Conservation (phyloP, 2,888 invertebrate species). For the Dorcus hopei region DNA sequence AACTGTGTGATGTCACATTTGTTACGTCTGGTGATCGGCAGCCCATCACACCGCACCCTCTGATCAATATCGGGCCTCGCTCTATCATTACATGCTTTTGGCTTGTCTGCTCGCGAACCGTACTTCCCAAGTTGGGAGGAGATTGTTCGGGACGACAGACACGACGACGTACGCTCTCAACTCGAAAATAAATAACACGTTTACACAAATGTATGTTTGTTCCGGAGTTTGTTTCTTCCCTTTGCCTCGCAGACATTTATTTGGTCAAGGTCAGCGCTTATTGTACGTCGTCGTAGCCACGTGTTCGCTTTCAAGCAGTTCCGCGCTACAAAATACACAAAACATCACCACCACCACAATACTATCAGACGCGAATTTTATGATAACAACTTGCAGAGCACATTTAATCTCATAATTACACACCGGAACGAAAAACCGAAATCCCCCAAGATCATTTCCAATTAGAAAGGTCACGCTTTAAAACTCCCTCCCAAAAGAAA, state of each 20-base stretch:
- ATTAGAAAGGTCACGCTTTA: too few species aligned
- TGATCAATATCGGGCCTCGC: slow-evolving; percentile 35
- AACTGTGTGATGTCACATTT: slow-evolving; percentile 38
- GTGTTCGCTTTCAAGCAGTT: too few species aligned
- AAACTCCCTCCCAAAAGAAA: too few species aligned
- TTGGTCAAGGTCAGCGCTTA: too few species aligned
- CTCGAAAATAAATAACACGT: slow-evolving; percentile 18
- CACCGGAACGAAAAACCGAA: too few species aligned
- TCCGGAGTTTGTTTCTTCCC: slow-evolving; percentile 14
- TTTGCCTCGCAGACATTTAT: neutral
- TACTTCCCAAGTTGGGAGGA: slow-evolving; percentile 10
- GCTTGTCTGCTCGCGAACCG: slow-evolving; percentile 19
- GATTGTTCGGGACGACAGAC: neutral
- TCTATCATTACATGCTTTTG: slow-evolving; percentile 27
- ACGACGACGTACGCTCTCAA: slow-evolving; percentile 1
- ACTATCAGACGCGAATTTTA: too few species aligned
- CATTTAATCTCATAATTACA: too few species aligned
- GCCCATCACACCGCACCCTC: slow-evolving; percentile 28
- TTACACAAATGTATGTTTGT: slow-evolving; percentile 18
- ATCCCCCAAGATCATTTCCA: too few species aligned
- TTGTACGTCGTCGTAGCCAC: too few species aligned
- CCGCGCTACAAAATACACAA: too few species aligned
- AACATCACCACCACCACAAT: too few species aligned
- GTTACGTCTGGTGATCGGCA: slow-evolving; percentile 38
- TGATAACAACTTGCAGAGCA: too few species aligned